Conservation (phyloP, 2,113 vertebrate genomes). For the Boulengeromyrus knoepffleri region DNA sequence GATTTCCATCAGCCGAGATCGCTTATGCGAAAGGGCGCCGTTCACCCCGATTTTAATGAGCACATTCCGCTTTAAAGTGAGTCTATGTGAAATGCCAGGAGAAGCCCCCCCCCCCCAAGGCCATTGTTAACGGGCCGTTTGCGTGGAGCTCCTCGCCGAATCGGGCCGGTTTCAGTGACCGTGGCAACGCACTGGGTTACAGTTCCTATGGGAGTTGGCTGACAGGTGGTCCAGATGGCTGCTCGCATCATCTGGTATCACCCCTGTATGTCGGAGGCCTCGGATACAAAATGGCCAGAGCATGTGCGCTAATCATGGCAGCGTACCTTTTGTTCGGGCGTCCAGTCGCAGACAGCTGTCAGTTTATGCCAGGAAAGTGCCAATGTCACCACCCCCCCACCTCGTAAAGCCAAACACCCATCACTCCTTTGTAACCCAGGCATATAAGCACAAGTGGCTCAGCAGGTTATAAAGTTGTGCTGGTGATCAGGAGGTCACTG, state of each 20-base stretch:
- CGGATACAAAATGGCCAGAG: background rate
- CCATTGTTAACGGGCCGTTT: background rate
- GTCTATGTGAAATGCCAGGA: background rate
- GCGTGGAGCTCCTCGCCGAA: background rate
- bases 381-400: background rate
- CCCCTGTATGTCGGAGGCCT: background rate
- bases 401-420: background rate
- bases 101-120: background rate
- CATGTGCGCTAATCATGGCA: background rate
- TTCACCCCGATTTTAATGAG: background rate
- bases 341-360: background rate
- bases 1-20: background rate
- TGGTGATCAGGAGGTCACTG: background rate
- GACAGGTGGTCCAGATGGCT: slow-evolving; percentile 17
- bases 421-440: background rate
- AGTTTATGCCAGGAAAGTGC: background rate
- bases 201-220: background rate
- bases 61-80: background rate
- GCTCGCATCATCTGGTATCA: background rate
- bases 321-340: background rate
- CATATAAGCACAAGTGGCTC: background rate
- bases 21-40: background rate
- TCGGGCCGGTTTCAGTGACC: background rate
- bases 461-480: background rate
- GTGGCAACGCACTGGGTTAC: background rate